These are phyloP conservation scores for Rhinogobius similis DNA, from an alignment of 2,113 vertebrate genomes.

Conservation along the genomic window DNA sequence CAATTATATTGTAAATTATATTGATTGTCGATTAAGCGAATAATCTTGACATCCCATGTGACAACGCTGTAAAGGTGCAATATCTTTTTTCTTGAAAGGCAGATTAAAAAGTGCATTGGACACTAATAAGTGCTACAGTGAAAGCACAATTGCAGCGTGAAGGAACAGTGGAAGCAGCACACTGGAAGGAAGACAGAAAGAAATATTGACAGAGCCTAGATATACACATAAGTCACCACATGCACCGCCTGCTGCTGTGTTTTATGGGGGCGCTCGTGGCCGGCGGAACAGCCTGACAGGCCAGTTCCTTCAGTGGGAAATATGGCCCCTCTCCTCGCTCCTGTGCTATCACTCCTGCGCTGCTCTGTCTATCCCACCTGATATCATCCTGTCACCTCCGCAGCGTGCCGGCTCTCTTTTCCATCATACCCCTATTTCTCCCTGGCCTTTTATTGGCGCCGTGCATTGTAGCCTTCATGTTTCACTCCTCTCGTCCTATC, in stretches of 20 bases:
- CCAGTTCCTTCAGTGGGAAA: conserved; percentile 83
- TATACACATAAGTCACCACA: conserved; percentile 84
- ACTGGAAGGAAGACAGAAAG: conserved; percentile 76
- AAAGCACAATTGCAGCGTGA: conserved; percentile 33
- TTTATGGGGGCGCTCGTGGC: conserved; percentile 81
- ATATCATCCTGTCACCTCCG: conserved; percentile 81
- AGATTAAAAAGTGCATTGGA: not conserved
- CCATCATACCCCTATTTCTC: conserved; percentile 60
- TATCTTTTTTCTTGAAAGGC: not conserved
- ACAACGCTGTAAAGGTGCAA: too few relatives aligned
- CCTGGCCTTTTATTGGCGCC: conserved; percentile 70
- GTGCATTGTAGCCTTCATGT: conserved; percentile 70
- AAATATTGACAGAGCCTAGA: conserved; percentile 84
- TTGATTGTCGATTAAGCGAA: too few relatives aligned
- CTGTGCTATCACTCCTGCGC: conserved; percentile 65
- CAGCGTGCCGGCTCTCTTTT: conserved; percentile 54
- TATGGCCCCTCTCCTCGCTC: conserved; percentile 75
- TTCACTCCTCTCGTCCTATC: conserved; percentile 72
- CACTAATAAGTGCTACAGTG: conserved; percentile 23
- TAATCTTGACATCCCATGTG: too few relatives aligned
- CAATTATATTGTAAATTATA: too few relatives aligned
- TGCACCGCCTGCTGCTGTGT: conserved; percentile 73
- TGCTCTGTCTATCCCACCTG: conserved; percentile 76
- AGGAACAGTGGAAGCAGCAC: conserved; percentile 44
- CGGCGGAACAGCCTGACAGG: conserved; percentile 83